Percentiles rank a stretch among this genome's conserved stretches.
Conservation (phyloP, 2,888 invertebrate species). For the Lacanobia wlatinum region DNA sequence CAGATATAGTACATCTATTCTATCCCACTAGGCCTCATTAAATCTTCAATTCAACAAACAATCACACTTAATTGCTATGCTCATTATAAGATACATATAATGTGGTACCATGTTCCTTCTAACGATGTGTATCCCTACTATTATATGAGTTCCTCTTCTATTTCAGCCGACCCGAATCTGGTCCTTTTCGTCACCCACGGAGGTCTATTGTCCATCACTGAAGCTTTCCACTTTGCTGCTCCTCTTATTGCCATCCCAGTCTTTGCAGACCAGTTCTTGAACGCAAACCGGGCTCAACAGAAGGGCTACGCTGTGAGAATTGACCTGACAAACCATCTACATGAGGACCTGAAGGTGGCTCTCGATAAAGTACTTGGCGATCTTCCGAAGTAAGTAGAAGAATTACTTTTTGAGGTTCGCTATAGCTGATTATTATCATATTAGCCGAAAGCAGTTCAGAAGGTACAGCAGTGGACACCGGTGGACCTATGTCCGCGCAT, state of each 20-base stretch:
- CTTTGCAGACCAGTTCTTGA: constrained; percentile 77
- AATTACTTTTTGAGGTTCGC: background rate
- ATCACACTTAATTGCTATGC: background rate
- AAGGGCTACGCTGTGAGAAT: constrained; percentile 74
- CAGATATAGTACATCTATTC: background rate
- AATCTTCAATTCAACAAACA: background rate
- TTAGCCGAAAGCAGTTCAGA: too few species aligned
- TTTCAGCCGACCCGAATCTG: constrained; percentile 77
- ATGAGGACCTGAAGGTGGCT: constrained; percentile 66
- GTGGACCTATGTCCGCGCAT: too few species aligned
- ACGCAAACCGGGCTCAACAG: constrained; percentile 68
- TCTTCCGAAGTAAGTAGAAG: constrained; percentile 62
- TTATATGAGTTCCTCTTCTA: background rate
- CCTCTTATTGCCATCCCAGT: constrained; percentile 78
- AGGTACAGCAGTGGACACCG: too few species aligned
- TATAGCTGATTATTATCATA: too few species aligned
- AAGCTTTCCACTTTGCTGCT: constrained; percentile 73
- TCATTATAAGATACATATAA: background rate
- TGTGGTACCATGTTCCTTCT: background rate
- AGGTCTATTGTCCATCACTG: constrained; percentile 76
- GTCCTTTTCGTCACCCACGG: constrained; percentile 79
- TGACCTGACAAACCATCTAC: constrained; percentile 63
- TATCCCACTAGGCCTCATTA: background rate
- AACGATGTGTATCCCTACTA: background rate
- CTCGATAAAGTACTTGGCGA: constrained; percentile 67